These are phyloP conservation scores for Pangasius krempfi DNA, from an alignment of 2,797 vertebrate genomes.

Conservation along the genomic window DNA sequence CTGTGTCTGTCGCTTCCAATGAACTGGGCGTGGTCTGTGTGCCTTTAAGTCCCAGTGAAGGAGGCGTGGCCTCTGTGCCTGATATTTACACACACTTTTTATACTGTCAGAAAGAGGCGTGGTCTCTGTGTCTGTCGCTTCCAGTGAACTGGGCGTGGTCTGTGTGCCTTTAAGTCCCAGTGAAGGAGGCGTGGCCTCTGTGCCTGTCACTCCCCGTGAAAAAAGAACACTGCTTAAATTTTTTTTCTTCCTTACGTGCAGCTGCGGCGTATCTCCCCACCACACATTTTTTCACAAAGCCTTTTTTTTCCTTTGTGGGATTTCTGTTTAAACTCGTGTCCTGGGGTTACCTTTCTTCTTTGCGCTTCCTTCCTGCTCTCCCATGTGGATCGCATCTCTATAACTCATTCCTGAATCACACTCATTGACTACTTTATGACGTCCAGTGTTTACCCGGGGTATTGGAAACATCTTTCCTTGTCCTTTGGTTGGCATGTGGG, in stretches of 20 bases:
- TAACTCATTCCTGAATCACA: neutral
- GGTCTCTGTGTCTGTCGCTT: neutral
- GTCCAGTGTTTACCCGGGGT: neutral
- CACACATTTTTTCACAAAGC: neutral
- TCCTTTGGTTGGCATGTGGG: slow-evolving; percentile 8
- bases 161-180: no score
- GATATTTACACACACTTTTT: no score
- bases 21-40: neutral
- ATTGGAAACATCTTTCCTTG: neutral
- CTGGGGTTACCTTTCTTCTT: neutral
- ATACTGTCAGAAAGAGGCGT: no score
- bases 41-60: neutral
- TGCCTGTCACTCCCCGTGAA: neutral
- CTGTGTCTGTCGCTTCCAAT: neutral
- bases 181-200: neutral
- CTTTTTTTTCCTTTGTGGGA: neutral
- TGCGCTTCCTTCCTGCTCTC: neutral
- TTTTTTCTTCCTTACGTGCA: neutral
- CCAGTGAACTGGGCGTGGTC: no score
- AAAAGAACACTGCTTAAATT: neutral
- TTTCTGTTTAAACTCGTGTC: neutral
- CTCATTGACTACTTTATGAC: neutral
- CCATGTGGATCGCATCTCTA: neutral
- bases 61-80: neutral
- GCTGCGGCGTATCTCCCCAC: neutral